These are phyloP conservation scores for Lochmaea crataegi DNA, from an alignment of 2,888 invertebrate species.

Conservation along the genomic window DNA sequence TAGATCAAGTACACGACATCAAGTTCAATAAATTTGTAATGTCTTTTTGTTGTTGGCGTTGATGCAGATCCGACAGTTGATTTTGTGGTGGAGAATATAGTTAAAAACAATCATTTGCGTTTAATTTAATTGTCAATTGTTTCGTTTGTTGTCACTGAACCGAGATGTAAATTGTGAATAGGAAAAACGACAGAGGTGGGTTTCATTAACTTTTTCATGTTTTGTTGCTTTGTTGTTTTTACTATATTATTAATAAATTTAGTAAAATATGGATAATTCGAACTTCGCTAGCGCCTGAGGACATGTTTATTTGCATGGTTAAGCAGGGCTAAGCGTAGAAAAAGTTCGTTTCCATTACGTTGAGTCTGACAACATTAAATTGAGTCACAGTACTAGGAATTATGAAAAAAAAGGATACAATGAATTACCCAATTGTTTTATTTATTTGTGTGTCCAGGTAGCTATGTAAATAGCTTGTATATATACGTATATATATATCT, in stretches of 20 bases:
- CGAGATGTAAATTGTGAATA: neutral
- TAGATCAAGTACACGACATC: conserved; percentile 28
- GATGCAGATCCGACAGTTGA: conserved; percentile 6
- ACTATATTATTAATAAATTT: neutral
- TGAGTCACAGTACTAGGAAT: no score
- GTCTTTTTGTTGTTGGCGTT: conserved; percentile 9
- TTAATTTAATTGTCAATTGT: conserved; percentile 13
- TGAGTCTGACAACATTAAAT: no score
- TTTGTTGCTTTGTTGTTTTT: neutral
- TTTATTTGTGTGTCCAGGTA: no score
- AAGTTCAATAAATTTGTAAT: conserved; percentile 26
- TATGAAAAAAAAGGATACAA: no score
- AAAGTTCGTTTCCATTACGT: no score
- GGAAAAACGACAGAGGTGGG: neutral
- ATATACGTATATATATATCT: no score
- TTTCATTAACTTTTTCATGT: neutral
- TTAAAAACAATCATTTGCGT: neutral
- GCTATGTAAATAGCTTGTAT: no score
- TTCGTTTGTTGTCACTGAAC: conserved; percentile 8
- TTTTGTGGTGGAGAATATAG: conserved; percentile 9
- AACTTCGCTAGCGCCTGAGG: no score
- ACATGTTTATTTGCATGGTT: no score
- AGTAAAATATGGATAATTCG: neutral
- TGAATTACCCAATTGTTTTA: no score
- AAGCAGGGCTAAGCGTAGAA: no score